phyloP scores from a whole-genome alignment of 2,888 invertebrate genomes.

The Thysanoteuthis rhombus region DNA sequence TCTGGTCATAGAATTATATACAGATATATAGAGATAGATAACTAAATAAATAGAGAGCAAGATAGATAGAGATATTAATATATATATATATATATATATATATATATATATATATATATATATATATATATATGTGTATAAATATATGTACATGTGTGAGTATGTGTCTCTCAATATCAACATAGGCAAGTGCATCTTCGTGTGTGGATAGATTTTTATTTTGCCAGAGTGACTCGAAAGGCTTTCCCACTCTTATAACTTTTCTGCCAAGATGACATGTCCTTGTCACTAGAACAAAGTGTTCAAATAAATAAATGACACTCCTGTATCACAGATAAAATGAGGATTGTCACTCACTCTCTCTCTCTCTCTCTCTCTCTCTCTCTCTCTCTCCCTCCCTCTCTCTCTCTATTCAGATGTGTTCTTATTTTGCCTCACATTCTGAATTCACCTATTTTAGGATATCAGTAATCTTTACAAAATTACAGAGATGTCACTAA shows the following conservation, averaged over 20 bases:
- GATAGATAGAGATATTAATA: too few species aligned
- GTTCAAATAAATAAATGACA: conserved; percentile 12
- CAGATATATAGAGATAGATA: too few species aligned
- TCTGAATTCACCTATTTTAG: neutral
- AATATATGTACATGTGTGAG: neutral
- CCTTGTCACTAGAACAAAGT: neutral
- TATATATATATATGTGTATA: neutral
- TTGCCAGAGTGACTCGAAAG: neutral
- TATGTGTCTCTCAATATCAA: neutral
- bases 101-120: too few species aligned
- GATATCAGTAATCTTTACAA: neutral
- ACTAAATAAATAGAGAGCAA: too few species aligned
- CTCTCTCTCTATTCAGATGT: neutral
- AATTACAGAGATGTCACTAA: neutral
- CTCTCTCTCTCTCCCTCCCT: neutral
- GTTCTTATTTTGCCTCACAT: neutral
- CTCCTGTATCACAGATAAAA: neutral
- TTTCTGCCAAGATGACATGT: neutral
- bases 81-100: too few species aligned
- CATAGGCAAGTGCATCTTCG: neutral
- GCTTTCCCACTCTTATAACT: neutral
- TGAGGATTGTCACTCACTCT: neutral
- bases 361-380: neutral
- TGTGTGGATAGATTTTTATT: neutral
- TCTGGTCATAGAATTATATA: too few species aligned